Evolutionary conservation across 2,113 vertebrate genomes (phyloP).

Genomic region (Actenoides hombroni): DNA sequence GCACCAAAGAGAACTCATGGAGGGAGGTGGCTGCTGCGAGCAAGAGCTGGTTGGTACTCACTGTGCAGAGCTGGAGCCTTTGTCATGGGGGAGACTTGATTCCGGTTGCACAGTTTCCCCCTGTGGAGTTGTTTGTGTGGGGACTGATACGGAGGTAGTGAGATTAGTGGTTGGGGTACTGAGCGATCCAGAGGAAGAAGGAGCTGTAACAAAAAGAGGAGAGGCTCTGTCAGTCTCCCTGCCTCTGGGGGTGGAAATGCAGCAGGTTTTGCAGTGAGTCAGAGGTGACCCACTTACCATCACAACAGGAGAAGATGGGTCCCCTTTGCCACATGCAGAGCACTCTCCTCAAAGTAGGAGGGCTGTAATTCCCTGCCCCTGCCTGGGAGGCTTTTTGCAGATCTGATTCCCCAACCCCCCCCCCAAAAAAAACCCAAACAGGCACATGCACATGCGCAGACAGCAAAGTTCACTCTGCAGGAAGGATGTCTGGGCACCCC

Average conservation of each 20-base stretch:
- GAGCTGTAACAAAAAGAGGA: neutral
- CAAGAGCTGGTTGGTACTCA: neutral
- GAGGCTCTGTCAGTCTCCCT: neutral
- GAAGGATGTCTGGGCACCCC: neutral
- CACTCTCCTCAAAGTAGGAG: rapidly evolving
- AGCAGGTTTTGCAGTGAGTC: neutral
- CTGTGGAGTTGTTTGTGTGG: neutral
- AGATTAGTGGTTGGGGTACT: rapidly evolving
- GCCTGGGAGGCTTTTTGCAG: neutral
- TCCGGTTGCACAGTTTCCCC: rapidly evolving
- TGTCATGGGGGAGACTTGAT: rapidly evolving
- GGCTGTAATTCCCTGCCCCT: neutral
- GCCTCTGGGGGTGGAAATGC: rapidly evolving
- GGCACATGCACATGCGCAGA: rapidly evolving
- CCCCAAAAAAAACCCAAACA: neutral
- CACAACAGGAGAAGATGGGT: neutral
- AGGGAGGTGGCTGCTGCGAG: neutral
- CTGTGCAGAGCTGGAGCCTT: neutral
- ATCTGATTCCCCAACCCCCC: rapidly evolving
- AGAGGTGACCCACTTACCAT: neutral
- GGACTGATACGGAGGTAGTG: neutral
- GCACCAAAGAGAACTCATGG: neutral
- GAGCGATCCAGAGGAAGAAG: rapidly evolving
- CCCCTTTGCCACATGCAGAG: neutral
- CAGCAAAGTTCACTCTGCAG: neutral